Base-by-base conservation (phyloP, 2,797 vertebrate genomes). In the Eulemur mongoz region DNA sequence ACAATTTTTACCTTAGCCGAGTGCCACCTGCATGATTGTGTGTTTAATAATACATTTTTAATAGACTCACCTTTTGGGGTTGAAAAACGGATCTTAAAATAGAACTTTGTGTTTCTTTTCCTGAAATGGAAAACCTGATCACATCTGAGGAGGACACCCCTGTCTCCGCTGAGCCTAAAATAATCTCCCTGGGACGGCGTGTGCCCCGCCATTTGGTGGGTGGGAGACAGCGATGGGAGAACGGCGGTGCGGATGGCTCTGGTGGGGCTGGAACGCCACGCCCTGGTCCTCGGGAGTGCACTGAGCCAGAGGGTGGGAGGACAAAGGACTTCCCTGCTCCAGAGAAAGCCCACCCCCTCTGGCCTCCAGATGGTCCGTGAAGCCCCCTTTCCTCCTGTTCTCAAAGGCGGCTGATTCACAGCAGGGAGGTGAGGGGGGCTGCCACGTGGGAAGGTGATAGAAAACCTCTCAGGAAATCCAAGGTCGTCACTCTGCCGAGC, bases 121-220 rank as follows among this genome's bases (percentile, higher is more conserved):
- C 78, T 90, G 25, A 32, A 35, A 32, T 83, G 67, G 40, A 81
- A 78, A 82, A 52, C 40, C 79, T 63, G 30, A 23, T 70, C 9
- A 4, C 48, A 7, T 15, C 61, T 35, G 25, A 52, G 70, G 72
- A 72, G 13, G 23, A 14, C 0, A 0, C 30, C 54, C 32, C 40
- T 75, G 69, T 78, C 48, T 76, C 82, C 22, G 10, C n/a, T 2
- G 17, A 86, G 35, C 40, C 86, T 50, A 40, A 45, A 52, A 2
- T 82, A 35, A 12, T 27, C 63, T 89, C 38, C 0, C 20, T 2
- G 10, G 43, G 63, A 11, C 25, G 0, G 0, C 14, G 59, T 13
- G 1, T 4, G 11, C 4, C 5, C 63, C 27, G 40, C 1, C 20
- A 0, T 15, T 20, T 1, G 6, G 54, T 10, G 54, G 35, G 1